Base-by-base conservation (phyloP, 2,797 vertebrate species). In the Martes flavigula region DNA sequence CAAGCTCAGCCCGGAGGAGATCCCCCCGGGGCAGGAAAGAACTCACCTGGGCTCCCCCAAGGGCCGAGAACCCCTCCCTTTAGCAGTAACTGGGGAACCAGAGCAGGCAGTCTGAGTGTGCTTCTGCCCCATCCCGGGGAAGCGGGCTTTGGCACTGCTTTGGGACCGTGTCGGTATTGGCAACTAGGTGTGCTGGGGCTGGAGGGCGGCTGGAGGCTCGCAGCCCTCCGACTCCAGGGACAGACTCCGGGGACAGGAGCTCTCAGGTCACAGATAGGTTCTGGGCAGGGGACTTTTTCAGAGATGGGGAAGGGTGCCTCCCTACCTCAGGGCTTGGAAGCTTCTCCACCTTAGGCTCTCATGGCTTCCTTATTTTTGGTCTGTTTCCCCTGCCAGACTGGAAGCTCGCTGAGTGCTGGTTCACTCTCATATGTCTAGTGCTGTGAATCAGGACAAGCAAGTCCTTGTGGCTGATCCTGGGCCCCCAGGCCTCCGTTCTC, bases 141-240 rank as follows among this genome's bases (percentile, higher is more conserved):
- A n/a, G 20, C 1, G 21, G 54, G 3, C 14, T 54, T 70, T 18
- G 12, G 7, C 18, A 27, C 43, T 46, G 43, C 43, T 46, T 46
- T 10, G 48, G 48, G 11, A 20, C 3, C 5, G 27, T 3, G 18
- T 54, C 81, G 43, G 68, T 64, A 9, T 12, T 27, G 18, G 81
- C 14, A 3, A 15, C 14, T 3, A 64, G 54, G n/a, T 27, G 9
- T 21, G 1, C 23, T 0, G 6, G 12, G 1, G 20, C 20, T 21
- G 7, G 18, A 32, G 20, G 1, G 62, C 46, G 11, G n/a, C 43
- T 23, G 54, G 62, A 18, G 48, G 14, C 56, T 51, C 35, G 30
- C 21, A 6, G 35, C 20, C 51, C 12, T 2, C 3, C n/a, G 7
- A 73, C 75, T 64, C 2, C 48, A 51, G 48, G 48, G 38, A 58